Base-by-base conservation (phyloP, 2,888 invertebrate genomes). In the Drosophila anceps region DNA sequence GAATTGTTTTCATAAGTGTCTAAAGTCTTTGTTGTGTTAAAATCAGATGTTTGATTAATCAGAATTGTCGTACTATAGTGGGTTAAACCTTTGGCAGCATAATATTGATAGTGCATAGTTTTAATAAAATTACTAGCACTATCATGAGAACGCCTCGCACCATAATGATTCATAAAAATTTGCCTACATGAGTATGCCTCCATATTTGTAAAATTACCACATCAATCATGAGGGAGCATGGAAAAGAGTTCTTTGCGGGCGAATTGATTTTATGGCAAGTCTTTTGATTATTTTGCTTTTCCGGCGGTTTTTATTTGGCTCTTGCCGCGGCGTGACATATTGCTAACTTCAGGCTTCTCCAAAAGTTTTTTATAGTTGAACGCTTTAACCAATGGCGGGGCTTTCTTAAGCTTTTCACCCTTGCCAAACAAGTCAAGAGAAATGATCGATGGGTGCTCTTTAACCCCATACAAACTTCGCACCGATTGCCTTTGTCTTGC, bases 331-430 rank as follows among this genome's bases (percentile, higher is more conserved):
- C 44, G 44, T 15, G 46, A 27, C 46, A 46, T 46, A 27, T 15
- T 27, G 44, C 15, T 4, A 27, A 4, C 15, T 5, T 29, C 48
- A 29, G 10, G 5, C 29, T 6, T 29, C 2, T 48, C 48, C n/a
- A 29, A n/a, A 5, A 48, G 48, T 4, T n/a, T 18, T 3, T 39
- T 27, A 20, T 70, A 75, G 27, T 70, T 55, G 10, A 43, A 54
- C 0, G 61, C 13, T 12, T 65, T 66, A 15, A 60, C 4, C 39
- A 60, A 9, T 1, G 18, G 24, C 37, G 8, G n/a, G 31, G 5
- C 41, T 12, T 55, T 64, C n/a, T 27, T 50, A 64, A 10, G 35
- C 2, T 29, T 37, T 37, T 50, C 48, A 4, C 29, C 48, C 53
- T 33, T 48, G 12, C 64, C 72, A 31, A 64, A 72, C 44, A 69